These are phyloP conservation scores for Diarsia mendica DNA, from an alignment of 2,888 invertebrate genomes.

Conservation along the genomic window DNA sequence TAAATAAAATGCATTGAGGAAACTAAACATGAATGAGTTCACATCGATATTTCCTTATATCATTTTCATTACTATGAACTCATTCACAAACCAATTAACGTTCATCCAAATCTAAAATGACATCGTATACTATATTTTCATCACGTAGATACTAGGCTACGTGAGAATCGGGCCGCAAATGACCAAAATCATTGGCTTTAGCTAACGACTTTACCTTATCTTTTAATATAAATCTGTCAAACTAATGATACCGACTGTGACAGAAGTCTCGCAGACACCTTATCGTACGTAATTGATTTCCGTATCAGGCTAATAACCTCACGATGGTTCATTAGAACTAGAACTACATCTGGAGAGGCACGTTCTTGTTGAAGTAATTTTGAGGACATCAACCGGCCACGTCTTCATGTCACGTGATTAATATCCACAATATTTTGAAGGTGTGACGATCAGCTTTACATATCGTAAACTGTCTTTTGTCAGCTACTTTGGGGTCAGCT, in stretches of 20 bases:
- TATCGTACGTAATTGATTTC: constrained; percentile 10
- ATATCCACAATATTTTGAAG: neutral
- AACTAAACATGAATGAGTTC: neutral
- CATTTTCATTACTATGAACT: neutral
- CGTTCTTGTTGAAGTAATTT: neutral
- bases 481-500: neutral
- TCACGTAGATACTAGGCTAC: constrained; percentile 40
- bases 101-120: neutral
- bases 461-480: neutral
- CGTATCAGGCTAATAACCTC: constrained; percentile 13
- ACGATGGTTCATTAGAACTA: neutral
- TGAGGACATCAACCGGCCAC: neutral
- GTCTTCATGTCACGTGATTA: neutral
- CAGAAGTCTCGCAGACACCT: neutral
- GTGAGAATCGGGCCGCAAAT: constrained; percentile 7
- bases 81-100: constrained; percentile 19
- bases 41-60: constrained; percentile 16
- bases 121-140: constrained; percentile 3
- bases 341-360: neutral
- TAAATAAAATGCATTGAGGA: neutral
- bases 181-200: constrained; percentile 20
- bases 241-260: constrained; percentile 10
- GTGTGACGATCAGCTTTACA: neutral
- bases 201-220: constrained; percentile 31
- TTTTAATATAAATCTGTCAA: neutral